These are phyloP conservation scores for Mallotus villosus DNA, from an alignment of 2,797 vertebrate genomes.

Conservation along the genomic window DNA sequence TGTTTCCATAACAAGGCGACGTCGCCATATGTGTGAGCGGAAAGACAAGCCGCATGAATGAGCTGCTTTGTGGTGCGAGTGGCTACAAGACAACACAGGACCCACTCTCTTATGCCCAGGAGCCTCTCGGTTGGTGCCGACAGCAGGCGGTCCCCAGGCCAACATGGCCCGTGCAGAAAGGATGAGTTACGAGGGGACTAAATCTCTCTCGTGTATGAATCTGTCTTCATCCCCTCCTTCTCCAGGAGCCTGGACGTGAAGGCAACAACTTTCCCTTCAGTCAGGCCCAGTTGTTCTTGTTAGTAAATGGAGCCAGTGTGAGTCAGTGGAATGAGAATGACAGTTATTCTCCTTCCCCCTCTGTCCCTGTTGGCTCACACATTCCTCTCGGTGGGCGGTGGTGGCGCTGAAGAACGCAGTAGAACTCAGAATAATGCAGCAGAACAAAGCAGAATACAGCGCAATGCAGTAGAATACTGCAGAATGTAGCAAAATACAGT, in stretches of 20 bases:
- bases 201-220: background rate
- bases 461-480: no score
- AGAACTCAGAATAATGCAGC: no score
- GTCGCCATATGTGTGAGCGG: constrained; percentile 47
- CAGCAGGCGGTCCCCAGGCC: constrained; percentile 6
- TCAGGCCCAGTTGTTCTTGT: constrained; percentile 18
- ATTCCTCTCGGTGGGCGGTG: constrained; percentile 53
- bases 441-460: no score
- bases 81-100: constrained; percentile 48
- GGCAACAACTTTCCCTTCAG: no score
- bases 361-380: constrained; percentile 54
- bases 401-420: background rate
- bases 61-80: constrained; percentile 40
- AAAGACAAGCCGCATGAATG: constrained; percentile 30
- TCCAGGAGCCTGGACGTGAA: background rate
- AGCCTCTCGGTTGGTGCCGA: constrained; percentile 36
- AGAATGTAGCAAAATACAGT: no score
- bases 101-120: constrained; percentile 27
- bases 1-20: constrained; percentile 60
- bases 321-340: constrained; percentile 58
- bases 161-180: background rate
- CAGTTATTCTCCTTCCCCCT: constrained; percentile 65
- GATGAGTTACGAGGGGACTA: background rate
- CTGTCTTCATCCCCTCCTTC: constrained; percentile 1
- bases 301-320: constrained; percentile 54